These are phyloP conservation scores for Drosophila eohydei DNA, from an alignment of 2,888 invertebrate species.

Conservation along the genomic window DNA sequence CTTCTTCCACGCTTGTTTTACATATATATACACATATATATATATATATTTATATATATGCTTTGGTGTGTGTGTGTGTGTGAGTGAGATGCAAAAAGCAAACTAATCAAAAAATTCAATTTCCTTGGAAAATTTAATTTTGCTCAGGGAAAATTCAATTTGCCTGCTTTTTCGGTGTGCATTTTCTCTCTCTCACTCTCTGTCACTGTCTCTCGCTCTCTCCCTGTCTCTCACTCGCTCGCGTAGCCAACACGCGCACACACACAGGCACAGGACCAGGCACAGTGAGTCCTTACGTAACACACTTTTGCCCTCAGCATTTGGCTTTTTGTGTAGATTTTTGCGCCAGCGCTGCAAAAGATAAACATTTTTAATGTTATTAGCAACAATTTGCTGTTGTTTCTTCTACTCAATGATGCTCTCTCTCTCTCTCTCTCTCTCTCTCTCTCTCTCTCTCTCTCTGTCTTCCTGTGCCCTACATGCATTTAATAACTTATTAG, in stretches of 20 bases:
- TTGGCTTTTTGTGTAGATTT: slow-evolving; percentile 60
- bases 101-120: slow-evolving; percentile 84
- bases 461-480: slow-evolving; percentile 18
- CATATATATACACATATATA: not conserved
- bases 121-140: slow-evolving; percentile 81
- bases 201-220: not conserved
- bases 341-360: slow-evolving; percentile 44
- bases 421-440: not conserved
- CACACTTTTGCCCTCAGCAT: slow-evolving; percentile 52
- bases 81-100: slow-evolving; percentile 81
- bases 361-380: slow-evolving; percentile 78
- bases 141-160: slow-evolving; percentile 80
- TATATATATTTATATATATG: slow-evolving; percentile 7
- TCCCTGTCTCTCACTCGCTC: not conserved
- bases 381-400: slow-evolving; percentile 66
- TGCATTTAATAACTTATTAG: slow-evolving; percentile 70
- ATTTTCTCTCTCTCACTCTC: slow-evolving; percentile 5
- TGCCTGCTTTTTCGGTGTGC: slow-evolving; percentile 62
- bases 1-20: slow-evolving; percentile 4
- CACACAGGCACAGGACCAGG: slow-evolving; percentile 10
- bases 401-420: slow-evolving; percentile 27
- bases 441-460: slow-evolving; percentile 1
- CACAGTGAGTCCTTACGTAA: slow-evolving; percentile 39
- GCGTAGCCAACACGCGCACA: not conserved
- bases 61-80: slow-evolving; percentile 55